Conservation (phyloP, 1,140 invertebrate species). For the Drosophila saltans region DNA sequence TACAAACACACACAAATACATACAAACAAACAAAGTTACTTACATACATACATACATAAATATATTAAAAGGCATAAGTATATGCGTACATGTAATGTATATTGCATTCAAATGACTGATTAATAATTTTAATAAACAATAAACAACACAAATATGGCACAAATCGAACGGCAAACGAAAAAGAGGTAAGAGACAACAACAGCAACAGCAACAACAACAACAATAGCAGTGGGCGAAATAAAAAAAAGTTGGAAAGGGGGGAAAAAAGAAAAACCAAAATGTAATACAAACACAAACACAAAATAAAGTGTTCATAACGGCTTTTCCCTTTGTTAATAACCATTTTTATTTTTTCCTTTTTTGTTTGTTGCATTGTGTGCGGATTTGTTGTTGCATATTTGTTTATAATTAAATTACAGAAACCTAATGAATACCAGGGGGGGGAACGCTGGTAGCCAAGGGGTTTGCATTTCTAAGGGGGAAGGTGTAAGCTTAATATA, state of each 20-base stretch:
- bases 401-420: constrained; percentile 79
- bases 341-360: constrained; percentile 24
- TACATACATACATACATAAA: constrained; percentile 9
- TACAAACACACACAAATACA: constrained; percentile 16
- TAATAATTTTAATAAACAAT: constrained; percentile 82
- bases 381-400: constrained; percentile 72
- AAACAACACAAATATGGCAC: constrained; percentile 38
- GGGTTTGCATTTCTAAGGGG: constrained; percentile 5
- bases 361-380: constrained; percentile 35
- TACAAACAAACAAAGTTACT: constrained; percentile 9
- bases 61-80: constrained; percentile 22
- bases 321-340: constrained; percentile 22
- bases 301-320: constrained; percentile 53
- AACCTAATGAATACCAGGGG: constrained; percentile 42
- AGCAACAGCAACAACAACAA: constrained; percentile 1
- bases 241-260: no score
- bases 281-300: constrained; percentile 29
- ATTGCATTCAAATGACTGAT: constrained; percentile 81
- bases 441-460: not conserved
- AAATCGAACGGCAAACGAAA: constrained; percentile 13
- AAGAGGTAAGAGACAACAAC: constrained; percentile 16
- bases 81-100: constrained; percentile 30
- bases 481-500: constrained; percentile 39
- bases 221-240: not conserved
- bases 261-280: constrained; percentile 20